Conservation (phyloP, 2,888 invertebrate species). For the Campaea margaritaria region DNA sequence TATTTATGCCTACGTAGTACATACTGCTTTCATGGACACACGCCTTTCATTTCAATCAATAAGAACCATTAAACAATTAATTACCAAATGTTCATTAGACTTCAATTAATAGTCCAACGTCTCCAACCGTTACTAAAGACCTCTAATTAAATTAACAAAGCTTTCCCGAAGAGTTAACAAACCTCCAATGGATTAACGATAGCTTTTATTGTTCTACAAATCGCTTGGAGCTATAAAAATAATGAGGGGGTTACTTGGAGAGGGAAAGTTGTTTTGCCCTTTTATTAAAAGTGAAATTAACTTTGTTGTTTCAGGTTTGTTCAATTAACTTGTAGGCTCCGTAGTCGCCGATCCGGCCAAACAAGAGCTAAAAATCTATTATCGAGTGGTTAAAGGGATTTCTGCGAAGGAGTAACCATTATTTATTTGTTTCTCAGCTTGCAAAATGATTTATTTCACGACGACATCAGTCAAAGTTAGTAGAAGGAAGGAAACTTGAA, state of each 20-base stretch:
- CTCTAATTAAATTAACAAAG: slow-evolving; percentile 32
- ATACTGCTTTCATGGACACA: too few relatives aligned
- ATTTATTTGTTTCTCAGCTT: too few relatives aligned
- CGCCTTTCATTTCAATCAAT: too few relatives aligned
- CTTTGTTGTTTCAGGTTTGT: not conserved
- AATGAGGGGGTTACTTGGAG: slow-evolving; percentile 19
- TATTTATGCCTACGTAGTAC: too few relatives aligned
- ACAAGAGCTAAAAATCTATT: too few relatives aligned
- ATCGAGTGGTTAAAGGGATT: too few relatives aligned
- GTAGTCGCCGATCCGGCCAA: too few relatives aligned
- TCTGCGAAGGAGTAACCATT: not conserved
- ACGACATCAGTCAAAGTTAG: too few relatives aligned
- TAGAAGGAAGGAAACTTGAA: too few relatives aligned
- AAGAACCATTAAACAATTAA: not conserved
- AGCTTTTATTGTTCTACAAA: slow-evolving; percentile 40
- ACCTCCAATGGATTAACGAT: slow-evolving; percentile 15
- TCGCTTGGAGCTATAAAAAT: slow-evolving; percentile 35
- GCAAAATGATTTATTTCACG: too few relatives aligned
- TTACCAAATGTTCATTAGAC: not conserved
- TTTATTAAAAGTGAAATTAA: slow-evolving; percentile 9
- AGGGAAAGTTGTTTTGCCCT: slow-evolving; percentile 13
- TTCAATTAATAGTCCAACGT: slow-evolving; percentile 2
- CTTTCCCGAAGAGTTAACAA: not conserved
- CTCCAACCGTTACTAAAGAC: slow-evolving; percentile 9
- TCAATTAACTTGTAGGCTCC: too few relatives aligned